Percentiles rank a stretch among this genome's conserved stretches.
Conservation (phyloP, 2,113 vertebrate species). For the Gracilinanus agilis region DNA sequence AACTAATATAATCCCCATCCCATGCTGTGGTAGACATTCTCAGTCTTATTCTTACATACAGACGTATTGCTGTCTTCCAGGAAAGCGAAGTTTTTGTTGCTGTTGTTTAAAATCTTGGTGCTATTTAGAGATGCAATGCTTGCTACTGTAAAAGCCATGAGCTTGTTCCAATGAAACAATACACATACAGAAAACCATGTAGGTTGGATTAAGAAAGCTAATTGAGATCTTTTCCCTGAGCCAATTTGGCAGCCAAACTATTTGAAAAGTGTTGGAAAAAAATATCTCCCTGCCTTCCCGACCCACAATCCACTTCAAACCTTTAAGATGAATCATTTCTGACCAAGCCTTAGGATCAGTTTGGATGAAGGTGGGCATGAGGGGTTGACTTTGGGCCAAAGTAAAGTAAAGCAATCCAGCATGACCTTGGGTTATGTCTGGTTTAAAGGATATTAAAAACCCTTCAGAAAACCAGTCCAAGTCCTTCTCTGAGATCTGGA, state of each 20-base stretch:
- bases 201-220: background rate
- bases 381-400: conserved; percentile 3
- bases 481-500: conserved; percentile 6
- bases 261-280: background rate
- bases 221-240: conserved; percentile 33
- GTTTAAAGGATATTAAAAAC: conserved; percentile 10
- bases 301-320: background rate
- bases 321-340: background rate
- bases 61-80: conserved; percentile 14
- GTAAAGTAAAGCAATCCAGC: background rate
- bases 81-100: conserved; percentile 28
- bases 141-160: conserved; percentile 39
- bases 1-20: conserved; percentile 19
- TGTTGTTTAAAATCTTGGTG: conserved; percentile 15
- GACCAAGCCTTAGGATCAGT: background rate
- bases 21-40: background rate
- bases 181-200: background rate
- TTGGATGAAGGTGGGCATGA: background rate
- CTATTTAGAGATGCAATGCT: background rate
- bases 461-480: background rate
- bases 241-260: background rate
- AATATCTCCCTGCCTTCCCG: background rate
- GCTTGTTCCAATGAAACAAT: conserved; percentile 50
- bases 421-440: background rate
- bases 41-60: background rate